Evolutionary conservation across 2,888 invertebrate genomes (phyloP), one percentile per base, ranked within the genome.

Genomic region (Therioaphis trifolii): DNA sequence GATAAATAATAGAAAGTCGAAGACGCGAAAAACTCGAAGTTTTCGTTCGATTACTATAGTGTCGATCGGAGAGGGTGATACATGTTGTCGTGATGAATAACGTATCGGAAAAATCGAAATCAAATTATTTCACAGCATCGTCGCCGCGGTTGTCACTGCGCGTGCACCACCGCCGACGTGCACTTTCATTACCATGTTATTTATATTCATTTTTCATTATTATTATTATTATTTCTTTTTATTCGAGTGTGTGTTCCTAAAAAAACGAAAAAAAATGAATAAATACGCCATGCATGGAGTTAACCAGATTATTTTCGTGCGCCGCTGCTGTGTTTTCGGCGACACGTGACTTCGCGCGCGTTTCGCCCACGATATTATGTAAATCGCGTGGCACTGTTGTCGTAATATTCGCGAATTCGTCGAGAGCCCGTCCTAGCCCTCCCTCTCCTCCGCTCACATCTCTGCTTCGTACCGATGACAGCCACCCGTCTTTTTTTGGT

Each of bases 341-440:
- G 40, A 78, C 80, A 82, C 80, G 80, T 74, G 80, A 82, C 80
- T 74, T 21, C 35, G 5, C 63, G 71, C 63, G 58, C 80, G 58
- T 80, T 69, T 71, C 80, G 29, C 46, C 80, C 43, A 18, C 18
- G 71, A 72, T 71, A 63, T 74, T 74, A 82, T 82, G 80, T 35
- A 74, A 82, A 82, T 82, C 24, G 21, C 27, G 52, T 40, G 9
- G 1, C 61, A 27, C 4, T 24, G n/a, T 18, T 49, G 29, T 43
- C 18, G 52, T 52, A 61, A 71, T 71, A 46, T 71, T 58, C 55
- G 58, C 58, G 61, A 72, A 71, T 61, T 71, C 69, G 58, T 21
- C 15, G 43, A 69, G 43, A 61, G 63, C 71, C 52, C 58, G 24
- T 43, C 14, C 52, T 11, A 35, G 4, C 35, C 35, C 7, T 5